These are phyloP conservation scores for Galago senegalensis DNA, from an alignment of 2,797 vertebrate species.

Conservation along the genomic window DNA sequence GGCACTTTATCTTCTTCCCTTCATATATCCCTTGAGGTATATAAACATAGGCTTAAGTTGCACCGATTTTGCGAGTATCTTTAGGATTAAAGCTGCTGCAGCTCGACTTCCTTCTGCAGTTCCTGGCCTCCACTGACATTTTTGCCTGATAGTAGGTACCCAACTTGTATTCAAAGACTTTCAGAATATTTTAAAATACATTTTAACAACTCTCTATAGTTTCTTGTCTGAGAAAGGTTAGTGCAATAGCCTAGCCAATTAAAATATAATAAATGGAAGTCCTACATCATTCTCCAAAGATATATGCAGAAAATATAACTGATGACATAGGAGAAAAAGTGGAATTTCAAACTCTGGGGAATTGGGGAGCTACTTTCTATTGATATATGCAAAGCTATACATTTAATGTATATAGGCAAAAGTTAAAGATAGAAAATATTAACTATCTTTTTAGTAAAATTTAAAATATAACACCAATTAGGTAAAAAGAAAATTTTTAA, in stretches of 20 bases:
- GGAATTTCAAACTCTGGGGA: neutral
- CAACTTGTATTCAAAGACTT: neutral
- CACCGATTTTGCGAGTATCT: neutral
- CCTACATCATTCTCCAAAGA: neutral
- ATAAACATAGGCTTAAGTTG: neutral
- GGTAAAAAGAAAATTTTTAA: slow-evolving; percentile 14
- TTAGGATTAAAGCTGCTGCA: neutral
- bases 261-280: neutral
- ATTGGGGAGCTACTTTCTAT: neutral
- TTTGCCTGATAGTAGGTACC: neutral
- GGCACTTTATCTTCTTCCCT: neutral
- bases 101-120: neutral
- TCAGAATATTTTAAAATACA: neutral
- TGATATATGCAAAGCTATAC: neutral
- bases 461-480: neutral
- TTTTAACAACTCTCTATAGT: neutral
- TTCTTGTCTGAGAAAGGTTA: neutral
- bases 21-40: neutral
- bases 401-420: too few relatives aligned
- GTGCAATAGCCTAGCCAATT: neutral
- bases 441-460: neutral
- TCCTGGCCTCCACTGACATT: neutral
- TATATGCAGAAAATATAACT: neutral
- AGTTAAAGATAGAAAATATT: neutral
- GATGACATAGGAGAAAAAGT: neutral